Evolutionary conservation across 2,797 vertebrate genomes (phyloP), one percentile per base, ranked within the genome.

Genomic region (Microctenopoma lineatum): DNA sequence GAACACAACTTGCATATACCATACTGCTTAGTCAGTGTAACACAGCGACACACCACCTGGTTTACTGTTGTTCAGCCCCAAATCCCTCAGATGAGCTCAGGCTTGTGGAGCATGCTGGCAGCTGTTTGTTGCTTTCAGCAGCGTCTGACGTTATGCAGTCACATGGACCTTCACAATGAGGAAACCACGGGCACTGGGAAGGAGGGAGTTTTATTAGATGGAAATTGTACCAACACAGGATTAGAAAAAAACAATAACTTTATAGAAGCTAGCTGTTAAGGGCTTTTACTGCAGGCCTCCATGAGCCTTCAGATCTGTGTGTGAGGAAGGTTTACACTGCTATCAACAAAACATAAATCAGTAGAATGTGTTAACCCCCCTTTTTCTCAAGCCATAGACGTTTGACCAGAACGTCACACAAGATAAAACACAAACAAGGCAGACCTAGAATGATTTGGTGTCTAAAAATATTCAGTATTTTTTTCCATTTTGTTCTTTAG

Each of bases 41-140:
- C 59, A 75, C 65, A 62, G 52, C 51, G 66, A 58, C 3, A 48
- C 66, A 64, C 80, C 87, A 88, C 86, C 92, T 90, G 88, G 79
- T 81, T 89, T 80, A 55, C 67, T 79, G 57, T 71, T 83, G 62
- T 75, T 66, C 65, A 68, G 60, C 53, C 61, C 59, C 57, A 74
- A 79, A 79, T 84, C 82, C 41, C 69, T 59, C 73, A 80, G 87
- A 92, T 90, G 85, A 90, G 87, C 87, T 85, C 79, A 84, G 84
- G 84, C 86, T 77, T 91, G 86, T 90, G 81, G 75, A 75, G 71
- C 59, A 54, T 59, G 66, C 52, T 41, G 55, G 76, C 92, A 90
- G 90, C 91, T 93, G 92, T 84, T 87, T 79, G 57, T 54, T 38
- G 65, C 69, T 78, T 83, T 85, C 71, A 65, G 73, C 66, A 70